phyloP scores from a whole-genome alignment of 2,797 vertebrate species.

The Acrossocheilus fasciatus region DNA sequence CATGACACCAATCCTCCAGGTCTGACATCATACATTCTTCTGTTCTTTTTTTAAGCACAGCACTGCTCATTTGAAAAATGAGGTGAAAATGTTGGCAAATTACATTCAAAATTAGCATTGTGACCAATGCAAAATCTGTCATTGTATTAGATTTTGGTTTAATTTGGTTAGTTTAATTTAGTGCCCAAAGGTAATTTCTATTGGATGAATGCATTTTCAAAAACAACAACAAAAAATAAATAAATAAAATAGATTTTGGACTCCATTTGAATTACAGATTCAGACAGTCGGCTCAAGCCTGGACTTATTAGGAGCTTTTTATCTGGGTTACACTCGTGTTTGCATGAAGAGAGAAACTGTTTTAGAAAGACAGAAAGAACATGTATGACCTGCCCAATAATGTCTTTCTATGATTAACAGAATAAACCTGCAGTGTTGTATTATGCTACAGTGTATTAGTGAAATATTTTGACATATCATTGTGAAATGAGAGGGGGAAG shows the following conservation, averaged over 20 bases:
- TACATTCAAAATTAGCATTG: neutral
- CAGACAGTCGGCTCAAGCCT: neutral
- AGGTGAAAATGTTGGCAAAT: neutral
- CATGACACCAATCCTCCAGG: neutral
- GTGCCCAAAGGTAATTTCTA: neutral
- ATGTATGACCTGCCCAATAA: neutral
- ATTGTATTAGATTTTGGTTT: neutral
- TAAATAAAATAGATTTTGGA: neutral
- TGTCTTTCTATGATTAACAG: neutral
- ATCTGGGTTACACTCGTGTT: neutral
- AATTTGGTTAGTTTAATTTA: neutral
- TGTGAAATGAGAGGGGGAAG: neutral
- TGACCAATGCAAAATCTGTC: neutral
- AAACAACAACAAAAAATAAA: neutral
- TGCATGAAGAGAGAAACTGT: neutral
- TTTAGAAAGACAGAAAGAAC: neutral
- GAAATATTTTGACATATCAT: neutral
- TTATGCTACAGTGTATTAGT: neutral
- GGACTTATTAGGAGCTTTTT: neutral
- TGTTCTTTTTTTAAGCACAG: neutral
- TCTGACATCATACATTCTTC: neutral
- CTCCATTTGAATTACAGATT: conserved; percentile 4
- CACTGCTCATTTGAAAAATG: neutral
- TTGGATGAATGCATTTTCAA: neutral
- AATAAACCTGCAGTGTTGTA: neutral